Evolutionary conservation across 37 sponge, comb jelly and placozoan species (phyloP).

Genomic region (Tethya wilhelma): DNA sequence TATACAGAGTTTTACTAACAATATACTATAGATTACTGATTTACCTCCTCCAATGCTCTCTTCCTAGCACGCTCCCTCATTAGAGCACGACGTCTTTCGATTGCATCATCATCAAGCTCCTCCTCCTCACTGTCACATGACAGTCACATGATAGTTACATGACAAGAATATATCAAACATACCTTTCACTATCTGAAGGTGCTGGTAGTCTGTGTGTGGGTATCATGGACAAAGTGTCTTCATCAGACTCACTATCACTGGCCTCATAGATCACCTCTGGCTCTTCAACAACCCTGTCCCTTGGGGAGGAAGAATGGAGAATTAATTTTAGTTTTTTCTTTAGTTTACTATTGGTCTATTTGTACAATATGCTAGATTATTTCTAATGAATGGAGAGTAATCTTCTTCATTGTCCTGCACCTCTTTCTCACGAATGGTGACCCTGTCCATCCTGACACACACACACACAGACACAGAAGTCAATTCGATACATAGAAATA

Average conservation of each 20-base stretch:
- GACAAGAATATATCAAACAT: background rate
- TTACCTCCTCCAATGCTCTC: constrained; percentile 47
- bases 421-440: constrained; percentile 69
- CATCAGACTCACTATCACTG: constrained; percentile 41
- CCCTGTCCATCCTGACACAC: constrained; percentile 74
- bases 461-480: too few relatives aligned
- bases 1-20: background rate
- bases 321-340: too few relatives aligned
- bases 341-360: too few relatives aligned
- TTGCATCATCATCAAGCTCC: constrained; percentile 69
- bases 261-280: constrained; percentile 66
- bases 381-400: too few relatives aligned
- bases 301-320: too few relatives aligned
- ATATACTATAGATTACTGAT: constrained; percentile 1
- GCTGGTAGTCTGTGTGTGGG: background rate
- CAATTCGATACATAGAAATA: too few relatives aligned
- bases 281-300: constrained; percentile 38
- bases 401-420: constrained; percentile 54
- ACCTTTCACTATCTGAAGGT: constrained; percentile 47
- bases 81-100: constrained; percentile 58
- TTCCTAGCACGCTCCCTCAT: constrained; percentile 60
- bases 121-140: constrained; percentile 44
- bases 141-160: background rate
- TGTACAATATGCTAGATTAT: too few relatives aligned
- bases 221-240: background rate